Conservation (phyloP, 2,113 vertebrate genomes). For the Phaethornis superciliosus region DNA sequence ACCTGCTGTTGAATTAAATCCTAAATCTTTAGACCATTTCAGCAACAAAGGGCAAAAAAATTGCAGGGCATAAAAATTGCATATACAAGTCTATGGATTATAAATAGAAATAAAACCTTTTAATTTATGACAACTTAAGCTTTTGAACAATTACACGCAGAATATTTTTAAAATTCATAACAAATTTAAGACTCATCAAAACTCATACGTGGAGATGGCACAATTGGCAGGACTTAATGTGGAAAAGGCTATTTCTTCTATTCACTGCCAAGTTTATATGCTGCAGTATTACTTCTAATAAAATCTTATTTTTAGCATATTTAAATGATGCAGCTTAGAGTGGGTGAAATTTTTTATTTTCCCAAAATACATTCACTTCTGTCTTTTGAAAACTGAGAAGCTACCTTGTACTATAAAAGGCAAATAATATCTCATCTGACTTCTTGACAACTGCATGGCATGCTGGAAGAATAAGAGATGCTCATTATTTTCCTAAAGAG, state of each 20-base stretch:
- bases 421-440: slow-evolving; percentile 1
- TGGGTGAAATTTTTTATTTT: slow-evolving; percentile 13
- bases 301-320: slow-evolving; percentile 46
- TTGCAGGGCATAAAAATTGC: background rate
- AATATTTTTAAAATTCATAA: background rate
- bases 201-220: background rate
- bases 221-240: background rate
- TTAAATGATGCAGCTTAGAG: background rate
- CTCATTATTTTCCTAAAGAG: slow-evolving; percentile 58
- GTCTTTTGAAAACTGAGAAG: background rate
- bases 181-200: slow-evolving; percentile 32
- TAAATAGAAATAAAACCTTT: background rate
- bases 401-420: background rate
- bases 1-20: background rate
- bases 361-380: background rate
- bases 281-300: background rate
- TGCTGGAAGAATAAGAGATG: slow-evolving; percentile 30
- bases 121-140: background rate
- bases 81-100: background rate
- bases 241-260: slow-evolving; percentile 21
- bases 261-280: slow-evolving; percentile 24
- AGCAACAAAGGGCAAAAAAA: background rate
- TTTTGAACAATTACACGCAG: background rate
- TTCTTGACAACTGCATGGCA: slow-evolving; percentile 37
- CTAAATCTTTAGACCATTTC: background rate